These are phyloP conservation scores for Megaustenia siamemsis DNA, from an alignment of 2,888 invertebrate species.

Conservation along the genomic window DNA sequence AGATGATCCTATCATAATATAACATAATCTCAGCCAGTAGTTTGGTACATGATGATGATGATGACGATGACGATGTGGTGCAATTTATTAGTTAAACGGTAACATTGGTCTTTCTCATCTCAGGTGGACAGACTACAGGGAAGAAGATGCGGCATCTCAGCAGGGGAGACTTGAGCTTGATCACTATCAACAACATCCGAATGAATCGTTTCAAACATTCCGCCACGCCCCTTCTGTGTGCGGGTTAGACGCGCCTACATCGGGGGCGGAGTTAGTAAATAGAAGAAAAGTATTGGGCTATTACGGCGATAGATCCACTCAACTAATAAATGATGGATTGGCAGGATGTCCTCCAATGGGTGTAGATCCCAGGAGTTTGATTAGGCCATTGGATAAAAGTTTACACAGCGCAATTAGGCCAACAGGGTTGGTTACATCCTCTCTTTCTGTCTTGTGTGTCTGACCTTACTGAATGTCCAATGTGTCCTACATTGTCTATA, in stretches of 20 bases:
- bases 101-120: too few species aligned
- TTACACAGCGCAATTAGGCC: neutral
- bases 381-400: conserved; percentile 6
- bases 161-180: neutral
- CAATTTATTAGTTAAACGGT: too few species aligned
- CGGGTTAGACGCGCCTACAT: neutral
- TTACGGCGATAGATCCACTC: neutral
- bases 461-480: neutral
- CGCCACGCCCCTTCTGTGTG: neutral
- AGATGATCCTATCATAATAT: too few species aligned
- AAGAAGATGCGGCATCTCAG: neutral
- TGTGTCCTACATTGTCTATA: too few species aligned
- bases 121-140: neutral
- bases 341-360: conserved; percentile 14
- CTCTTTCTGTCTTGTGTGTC: neutral
- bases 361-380: conserved; percentile 33
- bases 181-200: neutral
- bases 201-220: neutral
- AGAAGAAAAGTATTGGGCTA: neutral
- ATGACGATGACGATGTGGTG: too few species aligned
- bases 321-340: neutral
- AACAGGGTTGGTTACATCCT: conserved; percentile 4
- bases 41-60: too few species aligned
- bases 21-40: too few species aligned
- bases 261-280: neutral